A percentile compares a stretch with the other conserved stretches of the same genome.
phyloP scores from a whole-genome alignment of 2,113 vertebrate species.

The Chionis minor region DNA sequence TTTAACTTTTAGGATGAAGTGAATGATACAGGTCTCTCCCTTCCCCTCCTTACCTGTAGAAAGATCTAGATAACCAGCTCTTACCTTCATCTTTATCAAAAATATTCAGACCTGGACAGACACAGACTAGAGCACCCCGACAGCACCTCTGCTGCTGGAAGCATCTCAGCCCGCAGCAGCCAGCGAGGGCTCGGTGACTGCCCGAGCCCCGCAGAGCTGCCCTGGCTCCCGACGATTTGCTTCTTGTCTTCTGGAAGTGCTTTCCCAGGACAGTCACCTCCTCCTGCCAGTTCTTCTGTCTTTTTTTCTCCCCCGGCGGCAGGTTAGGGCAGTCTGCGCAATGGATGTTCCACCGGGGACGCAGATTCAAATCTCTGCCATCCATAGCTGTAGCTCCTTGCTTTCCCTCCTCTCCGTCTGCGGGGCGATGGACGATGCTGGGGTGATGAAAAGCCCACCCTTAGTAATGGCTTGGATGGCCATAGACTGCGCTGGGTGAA shows the following conservation, averaged over 20 bases:
- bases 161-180: neutral
- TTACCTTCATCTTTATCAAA: neutral
- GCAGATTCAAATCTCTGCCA: neutral
- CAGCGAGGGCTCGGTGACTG: fast-evolving
- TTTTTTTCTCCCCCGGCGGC: neutral
- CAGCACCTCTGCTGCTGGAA: neutral
- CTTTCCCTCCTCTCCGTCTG: neutral
- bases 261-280: neutral
- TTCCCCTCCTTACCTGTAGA: neutral
- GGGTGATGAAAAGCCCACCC: neutral
- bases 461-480: neutral
- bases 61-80: neutral
- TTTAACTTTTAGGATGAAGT: neutral
- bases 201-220: neutral
- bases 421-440: fast-evolving
- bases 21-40: neutral
- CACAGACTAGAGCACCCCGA: neutral
- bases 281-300: neutral
- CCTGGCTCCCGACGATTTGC: fast-evolving
- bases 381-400: neutral
- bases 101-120: neutral
- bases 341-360: neutral
- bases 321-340: neutral
- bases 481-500: neutral
- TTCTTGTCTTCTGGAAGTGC: neutral